Evolutionary conservation across 2,797 vertebrate genomes (phyloP), one percentile per base, ranked within the genome.

Genomic region (Pseudotriccus pelzelni): DNA sequence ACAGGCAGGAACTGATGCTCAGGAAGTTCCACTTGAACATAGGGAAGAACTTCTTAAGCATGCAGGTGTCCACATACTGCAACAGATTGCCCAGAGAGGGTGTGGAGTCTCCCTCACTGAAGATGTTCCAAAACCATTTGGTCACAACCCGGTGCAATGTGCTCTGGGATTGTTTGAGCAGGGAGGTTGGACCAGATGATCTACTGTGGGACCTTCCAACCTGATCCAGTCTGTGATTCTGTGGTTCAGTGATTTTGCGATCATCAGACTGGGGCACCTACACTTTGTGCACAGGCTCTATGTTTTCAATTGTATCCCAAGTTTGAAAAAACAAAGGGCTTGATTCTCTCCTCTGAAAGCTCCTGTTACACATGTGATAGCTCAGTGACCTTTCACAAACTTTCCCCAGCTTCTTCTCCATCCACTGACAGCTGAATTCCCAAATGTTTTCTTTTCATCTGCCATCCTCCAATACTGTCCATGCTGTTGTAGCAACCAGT

Each of bases 121-220:
- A 41, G n/a, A 36, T 9, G 2, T 7, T 12, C 37, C 24, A 52
- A 39, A 84, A 7, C 1, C 3, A 4, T 5, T 6, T 36, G 21
- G 50, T 23, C 2, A 0, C 37, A 39, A 32, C 18, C 12, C 18
- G 34, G 21, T 39, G 2, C 21, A 12, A 0, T 9, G 37, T 27
- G 28, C 50, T 58, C 28, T 52, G 14, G 64, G 14, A 16, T 52
- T 70, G n/a, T 50, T 12, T 46, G 17, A 36, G 6, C 12, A 46
- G 18, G 2, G 17, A 0, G 9, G 0, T 32, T 1, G 21, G 37
- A 39, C 1, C 47, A 47, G 53, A 10, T 53, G 25, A n/a, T 5
- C 14, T 15, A 2, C 9, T 8, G n/a, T 39, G n/a, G 14, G 50
- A 1, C 24, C 37, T 77, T 77, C 1, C n/a, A 44, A 7, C 3